Evolutionary conservation across 2,797 vertebrate species (phyloP).

Genomic region (Sebastes iracundus): DNA sequence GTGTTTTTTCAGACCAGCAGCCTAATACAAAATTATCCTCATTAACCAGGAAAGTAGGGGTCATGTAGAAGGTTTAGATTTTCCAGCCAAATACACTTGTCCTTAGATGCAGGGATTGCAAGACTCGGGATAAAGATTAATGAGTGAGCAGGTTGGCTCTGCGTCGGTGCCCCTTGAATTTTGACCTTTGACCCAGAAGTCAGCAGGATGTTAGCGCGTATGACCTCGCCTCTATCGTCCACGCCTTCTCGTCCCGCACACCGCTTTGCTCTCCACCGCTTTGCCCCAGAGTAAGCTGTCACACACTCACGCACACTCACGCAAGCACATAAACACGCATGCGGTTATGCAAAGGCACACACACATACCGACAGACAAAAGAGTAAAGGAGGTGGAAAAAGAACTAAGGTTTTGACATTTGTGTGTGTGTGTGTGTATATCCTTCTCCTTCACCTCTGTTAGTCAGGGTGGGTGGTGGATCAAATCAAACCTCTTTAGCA

Average conservation of each 20-base stretch:
- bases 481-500: slow-evolving; percentile 76
- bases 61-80: slow-evolving; percentile 40
- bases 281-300: slow-evolving; percentile 65
- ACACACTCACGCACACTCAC: slow-evolving; percentile 17
- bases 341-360: slow-evolving; percentile 22
- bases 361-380: slow-evolving; percentile 50
- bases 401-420: slow-evolving; percentile 39
- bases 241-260: slow-evolving; percentile 33
- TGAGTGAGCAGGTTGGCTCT: slow-evolving; percentile 41
- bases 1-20: slow-evolving; percentile 7
- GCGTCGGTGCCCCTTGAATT: slow-evolving; percentile 63
- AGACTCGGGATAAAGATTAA: slow-evolving; percentile 61
- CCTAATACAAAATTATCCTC: slow-evolving; percentile 31
- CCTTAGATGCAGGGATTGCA: slow-evolving; percentile 37
- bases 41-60: slow-evolving; percentile 29
- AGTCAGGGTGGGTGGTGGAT: slow-evolving; percentile 68
- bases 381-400: slow-evolving; percentile 54
- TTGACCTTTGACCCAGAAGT: slow-evolving; percentile 68
- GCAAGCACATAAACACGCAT: slow-evolving; percentile 15
- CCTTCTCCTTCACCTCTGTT: slow-evolving; percentile 58
- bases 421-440: slow-evolving; percentile 25
- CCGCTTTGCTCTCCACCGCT: slow-evolving; percentile 39
- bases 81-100: slow-evolving; percentile 46
- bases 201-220: slow-evolving; percentile 61
- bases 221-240: slow-evolving; percentile 61